Evolutionary conservation across 2,888 invertebrate species (phyloP).

Genomic region (Lithophane ornitopus): DNA sequence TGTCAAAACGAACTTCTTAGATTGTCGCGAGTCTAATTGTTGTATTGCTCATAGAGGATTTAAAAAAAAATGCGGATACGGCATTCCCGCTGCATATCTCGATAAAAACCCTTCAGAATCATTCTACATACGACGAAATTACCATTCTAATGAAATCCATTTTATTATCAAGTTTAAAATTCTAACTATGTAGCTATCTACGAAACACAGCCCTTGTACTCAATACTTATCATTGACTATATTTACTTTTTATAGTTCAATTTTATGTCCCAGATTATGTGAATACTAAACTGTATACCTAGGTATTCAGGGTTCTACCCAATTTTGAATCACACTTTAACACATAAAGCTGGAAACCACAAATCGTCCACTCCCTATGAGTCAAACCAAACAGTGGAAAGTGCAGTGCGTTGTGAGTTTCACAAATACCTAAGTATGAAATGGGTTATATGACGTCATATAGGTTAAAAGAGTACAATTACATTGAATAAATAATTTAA

Average conservation of each 20-base stretch:
- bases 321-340: slow-evolving; percentile 24
- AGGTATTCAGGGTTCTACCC: not conserved
- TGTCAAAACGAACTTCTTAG: too few species aligned
- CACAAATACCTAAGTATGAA: slow-evolving; percentile 25
- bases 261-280: not conserved
- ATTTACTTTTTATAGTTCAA: slow-evolving; percentile 24
- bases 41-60: not conserved
- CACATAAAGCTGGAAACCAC: slow-evolving; percentile 5
- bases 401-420: slow-evolving; percentile 11
- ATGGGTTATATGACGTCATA: slow-evolving; percentile 23
- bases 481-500: not conserved
- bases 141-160: not conserved
- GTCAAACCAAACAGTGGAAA: slow-evolving; percentile 31
- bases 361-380: slow-evolving; percentile 14
- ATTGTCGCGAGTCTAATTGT: too few species aligned
- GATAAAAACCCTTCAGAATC: not conserved
- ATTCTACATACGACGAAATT: not conserved
- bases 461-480: not conserved
- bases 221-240: slow-evolving; percentile 35
- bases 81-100: not conserved
- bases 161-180: not conserved
- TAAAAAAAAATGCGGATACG: not conserved
- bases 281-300: not conserved
- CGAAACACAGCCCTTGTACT: slow-evolving; percentile 37
- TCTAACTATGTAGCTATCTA: slow-evolving; percentile 9